These are phyloP conservation scores for Cryptocheilus praepositus DNA, from an alignment of 2,888 invertebrate species.

Conservation along the genomic window DNA sequence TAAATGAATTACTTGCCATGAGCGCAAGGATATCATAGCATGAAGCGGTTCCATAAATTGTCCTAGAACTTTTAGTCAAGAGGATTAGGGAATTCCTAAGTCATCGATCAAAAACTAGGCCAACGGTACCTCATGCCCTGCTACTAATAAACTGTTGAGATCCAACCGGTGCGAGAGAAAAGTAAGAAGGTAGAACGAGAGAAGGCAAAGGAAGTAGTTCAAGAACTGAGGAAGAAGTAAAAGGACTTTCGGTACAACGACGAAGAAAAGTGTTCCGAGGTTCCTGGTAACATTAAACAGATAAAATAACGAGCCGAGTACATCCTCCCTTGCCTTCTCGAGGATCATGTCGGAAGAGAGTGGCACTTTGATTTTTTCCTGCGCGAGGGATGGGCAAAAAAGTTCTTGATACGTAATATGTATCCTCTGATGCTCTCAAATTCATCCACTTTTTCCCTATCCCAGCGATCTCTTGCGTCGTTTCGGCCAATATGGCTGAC, in stretches of 20 bases:
- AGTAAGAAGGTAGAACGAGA: slow-evolving; percentile 2
- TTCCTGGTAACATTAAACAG: slow-evolving; percentile 6
- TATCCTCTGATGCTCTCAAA: no score
- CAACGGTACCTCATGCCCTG: not conserved
- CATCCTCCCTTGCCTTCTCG: slow-evolving; percentile 7
- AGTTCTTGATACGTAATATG: no score
- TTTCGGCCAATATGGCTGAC: no score
- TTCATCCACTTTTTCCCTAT: not conserved
- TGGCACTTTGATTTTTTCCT: no score
- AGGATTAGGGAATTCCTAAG: not conserved
- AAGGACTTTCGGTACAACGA: slow-evolving; percentile 13
- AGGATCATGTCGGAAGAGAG: slow-evolving; percentile 16
- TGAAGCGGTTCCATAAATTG: not conserved
- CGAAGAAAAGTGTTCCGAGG: not conserved
- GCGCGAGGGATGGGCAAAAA: no score
- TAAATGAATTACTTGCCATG: not conserved
- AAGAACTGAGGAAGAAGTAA: slow-evolving; percentile 2
- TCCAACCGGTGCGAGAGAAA: not conserved
- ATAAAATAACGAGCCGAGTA: slow-evolving; percentile 26
- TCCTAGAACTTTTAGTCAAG: not conserved
- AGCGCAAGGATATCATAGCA: not conserved
- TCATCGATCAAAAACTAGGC: slow-evolving; percentile 27
- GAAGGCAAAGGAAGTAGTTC: slow-evolving; percentile 2
- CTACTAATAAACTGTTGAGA: slow-evolving; percentile 30
- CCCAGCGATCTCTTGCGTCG: not conserved